Conservation (phyloP, 2,888 invertebrate genomes). For the Plagodis pulveraria region DNA sequence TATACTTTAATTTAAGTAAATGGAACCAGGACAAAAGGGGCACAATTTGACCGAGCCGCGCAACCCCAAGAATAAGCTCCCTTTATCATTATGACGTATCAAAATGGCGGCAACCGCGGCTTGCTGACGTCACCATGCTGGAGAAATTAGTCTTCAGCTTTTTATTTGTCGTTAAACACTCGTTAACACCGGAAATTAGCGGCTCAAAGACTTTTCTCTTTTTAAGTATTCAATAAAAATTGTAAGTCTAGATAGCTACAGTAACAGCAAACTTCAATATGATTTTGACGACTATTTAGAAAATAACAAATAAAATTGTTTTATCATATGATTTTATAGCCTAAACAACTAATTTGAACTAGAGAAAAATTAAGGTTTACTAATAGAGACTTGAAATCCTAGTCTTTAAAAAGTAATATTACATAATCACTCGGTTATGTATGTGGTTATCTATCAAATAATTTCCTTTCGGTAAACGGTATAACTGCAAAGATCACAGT, state of each 20-base stretch:
- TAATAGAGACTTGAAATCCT: too few species aligned
- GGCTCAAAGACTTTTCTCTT: conserved; percentile 8
- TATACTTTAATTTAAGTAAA: conserved; percentile 35
- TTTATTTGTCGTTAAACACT: conserved; percentile 29
- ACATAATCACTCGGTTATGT: too few species aligned
- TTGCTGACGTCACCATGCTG: conserved; percentile 44
- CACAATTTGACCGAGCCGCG: conserved; percentile 25
- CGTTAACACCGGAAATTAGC: conserved; percentile 35
- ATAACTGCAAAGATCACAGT: too few species aligned
- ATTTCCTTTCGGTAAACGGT: too few species aligned
- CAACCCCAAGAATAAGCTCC: conserved; percentile 44
- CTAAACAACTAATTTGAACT: too few species aligned
- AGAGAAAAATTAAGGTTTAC: too few species aligned
- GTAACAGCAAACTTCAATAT: neutral
- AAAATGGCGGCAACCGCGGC: conserved; percentile 37
- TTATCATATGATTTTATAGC: too few species aligned
- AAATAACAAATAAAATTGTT: too few species aligned
- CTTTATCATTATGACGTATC: conserved; percentile 55
- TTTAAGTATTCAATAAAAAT: neutral
- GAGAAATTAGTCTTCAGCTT: conserved; percentile 35
- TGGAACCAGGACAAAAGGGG: conserved; percentile 28
- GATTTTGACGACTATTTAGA: too few species aligned
- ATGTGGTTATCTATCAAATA: too few species aligned
- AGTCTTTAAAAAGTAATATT: too few species aligned
- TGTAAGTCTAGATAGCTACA: neutral